Evolutionary conservation across 2,888 invertebrate species (phyloP), one percentile per base, ranked within the genome.

Genomic region (Gasteruption jaculator): DNA sequence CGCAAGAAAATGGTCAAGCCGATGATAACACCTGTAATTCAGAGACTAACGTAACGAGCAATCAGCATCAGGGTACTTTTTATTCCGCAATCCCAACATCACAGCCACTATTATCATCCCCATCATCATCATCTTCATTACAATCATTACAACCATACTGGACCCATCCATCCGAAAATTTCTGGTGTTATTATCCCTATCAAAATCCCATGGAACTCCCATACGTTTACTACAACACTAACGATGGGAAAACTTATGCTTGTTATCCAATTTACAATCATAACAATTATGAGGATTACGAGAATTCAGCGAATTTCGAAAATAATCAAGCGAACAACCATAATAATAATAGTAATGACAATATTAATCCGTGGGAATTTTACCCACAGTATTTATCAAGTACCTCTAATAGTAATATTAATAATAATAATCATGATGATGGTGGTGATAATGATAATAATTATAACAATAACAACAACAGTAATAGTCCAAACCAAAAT

Each of bases 1-100:
- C 57, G 57, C 61, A 60, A 61, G 68, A 68, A 59, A 64, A 64
- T 63, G 61, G 57, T 56, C 65, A 61, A 63, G 54, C 61, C 45
- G 56, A 64, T 51, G 57, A 58, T 63, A 59, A 57, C 61, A 56
- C 56, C 64, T 58, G 56, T 57, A 59, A 56, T 59, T 61, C 55
- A 46, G 60, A 60, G 57, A 63, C 53, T 65, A 62, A 54, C 58
- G 54, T 60, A 54, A 59, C 59, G 57, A 61, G 54, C 57, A 63
- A 63, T 64, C 68, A 65, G 60, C 55, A n/a, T n/a, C 60, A 66
- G 53, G 56, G 53, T 63, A 50, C 56, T 54, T 54, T 56, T 59
- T 45, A 57, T 61, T 51, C 60, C 58, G 40, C 61, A 59, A 44
- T 53, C 53, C 42, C 60, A 61, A 22, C 53, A 57, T 41, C 55